Evolutionary conservation across 2,113 vertebrate genomes (phyloP).

Genomic region (Archocentrus centrarchus): DNA sequence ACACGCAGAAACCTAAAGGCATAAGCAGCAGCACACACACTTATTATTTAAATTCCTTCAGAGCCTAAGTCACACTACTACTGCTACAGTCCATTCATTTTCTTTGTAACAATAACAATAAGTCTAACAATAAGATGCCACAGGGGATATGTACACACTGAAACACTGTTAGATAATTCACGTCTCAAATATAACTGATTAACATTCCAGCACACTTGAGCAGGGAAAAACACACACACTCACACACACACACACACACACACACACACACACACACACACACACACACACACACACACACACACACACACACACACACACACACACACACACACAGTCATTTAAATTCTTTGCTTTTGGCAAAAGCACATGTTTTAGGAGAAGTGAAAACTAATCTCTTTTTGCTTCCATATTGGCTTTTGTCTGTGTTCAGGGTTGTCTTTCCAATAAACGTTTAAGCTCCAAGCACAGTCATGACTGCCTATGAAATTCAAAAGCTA

Average conservation of each 20-base stretch:
- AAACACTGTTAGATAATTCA: conserved; percentile 14
- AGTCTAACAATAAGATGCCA: neutral
- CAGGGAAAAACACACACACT: conserved; percentile 9
- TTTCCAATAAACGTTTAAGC: conserved; percentile 59
- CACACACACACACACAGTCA: conserved; percentile 7
- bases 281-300: conserved; percentile 14
- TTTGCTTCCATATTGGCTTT: conserved; percentile 19
- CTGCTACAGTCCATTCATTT: neutral
- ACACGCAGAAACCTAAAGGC: too few species aligned
- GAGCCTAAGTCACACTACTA: too few species aligned
- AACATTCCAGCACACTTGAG: conserved; percentile 26
- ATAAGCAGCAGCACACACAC: too few species aligned
- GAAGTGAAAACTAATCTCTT: conserved; percentile 43
- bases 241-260: conserved; percentile 22
- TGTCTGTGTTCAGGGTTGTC: conserved; percentile 41
- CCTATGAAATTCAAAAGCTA: conserved; percentile 57
- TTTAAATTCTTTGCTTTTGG: conserved; percentile 49
- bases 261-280: conserved; percentile 5
- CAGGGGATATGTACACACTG: neutral
- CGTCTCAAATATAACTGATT: conserved; percentile 41
- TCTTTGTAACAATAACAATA: neutral
- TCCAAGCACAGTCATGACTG: conserved; percentile 36
- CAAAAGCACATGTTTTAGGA: conserved; percentile 45
- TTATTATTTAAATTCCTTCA: too few species aligned
- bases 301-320: neutral